Percentiles rank a stretch among this genome's conserved stretches.
Evolutionary conservation across 2,888 invertebrate species (phyloP).

Genomic region (Dione juno): DNA sequence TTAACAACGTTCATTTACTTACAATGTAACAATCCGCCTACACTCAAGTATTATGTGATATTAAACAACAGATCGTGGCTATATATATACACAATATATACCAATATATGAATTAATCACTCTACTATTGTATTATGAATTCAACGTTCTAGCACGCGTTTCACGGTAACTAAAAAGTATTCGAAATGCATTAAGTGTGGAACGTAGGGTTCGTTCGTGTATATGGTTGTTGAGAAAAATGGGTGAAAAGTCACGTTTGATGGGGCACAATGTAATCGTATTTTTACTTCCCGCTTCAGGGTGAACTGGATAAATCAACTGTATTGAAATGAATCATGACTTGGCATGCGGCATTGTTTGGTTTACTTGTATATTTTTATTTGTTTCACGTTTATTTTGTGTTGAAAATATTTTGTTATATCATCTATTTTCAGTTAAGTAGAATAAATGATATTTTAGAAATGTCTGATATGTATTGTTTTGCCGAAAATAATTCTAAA

Average conservation of each 20-base stretch:
- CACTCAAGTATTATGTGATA: constrained; percentile 33
- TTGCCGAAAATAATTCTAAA: neutral
- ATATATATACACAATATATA: neutral
- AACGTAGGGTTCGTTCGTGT: constrained; percentile 53
- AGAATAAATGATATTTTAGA: constrained; percentile 23
- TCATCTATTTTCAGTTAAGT: constrained; percentile 19
- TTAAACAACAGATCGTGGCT: neutral
- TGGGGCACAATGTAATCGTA: constrained; percentile 54
- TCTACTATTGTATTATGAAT: constrained; percentile 33
- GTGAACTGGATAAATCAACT: constrained; percentile 31
- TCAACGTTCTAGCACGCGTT: constrained; percentile 37
- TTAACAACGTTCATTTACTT: neutral
- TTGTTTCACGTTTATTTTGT: constrained; percentile 25
- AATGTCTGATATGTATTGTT: neutral
- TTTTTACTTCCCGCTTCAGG: constrained; percentile 50
- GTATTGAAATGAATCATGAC: constrained; percentile 36
- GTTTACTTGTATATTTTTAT: constrained; percentile 28
- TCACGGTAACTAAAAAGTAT: constrained; percentile 27
- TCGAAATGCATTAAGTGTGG: constrained; percentile 50
- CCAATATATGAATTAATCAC: neutral
- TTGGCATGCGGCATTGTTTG: constrained; percentile 30
- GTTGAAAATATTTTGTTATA: constrained; percentile 19
- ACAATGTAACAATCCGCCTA: neutral
- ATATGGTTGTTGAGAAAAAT: constrained; percentile 68
- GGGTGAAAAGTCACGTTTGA: constrained; percentile 60